These are phyloP conservation scores for Lepidochrysops patricia DNA, from an alignment of 2,888 invertebrate species.

Conservation along the genomic window DNA sequence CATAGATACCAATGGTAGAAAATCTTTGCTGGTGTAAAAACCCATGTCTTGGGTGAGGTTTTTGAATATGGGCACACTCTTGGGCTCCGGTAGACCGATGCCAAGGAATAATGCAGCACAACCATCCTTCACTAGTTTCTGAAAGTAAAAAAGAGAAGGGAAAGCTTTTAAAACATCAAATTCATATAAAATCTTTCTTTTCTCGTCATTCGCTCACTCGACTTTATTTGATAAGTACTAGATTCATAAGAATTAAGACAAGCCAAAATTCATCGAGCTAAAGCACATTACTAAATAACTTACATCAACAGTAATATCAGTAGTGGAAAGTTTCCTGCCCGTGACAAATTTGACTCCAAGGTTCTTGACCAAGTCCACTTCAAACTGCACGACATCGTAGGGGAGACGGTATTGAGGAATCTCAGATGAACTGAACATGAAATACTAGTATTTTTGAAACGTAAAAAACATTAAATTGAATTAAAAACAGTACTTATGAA, in stretches of 20 bases:
- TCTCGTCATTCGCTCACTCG: too few relatives aligned
- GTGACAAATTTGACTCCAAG: constrained; percentile 91
- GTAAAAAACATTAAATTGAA: constrained; percentile 6
- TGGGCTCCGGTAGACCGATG: constrained; percentile 93
- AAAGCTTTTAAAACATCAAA: not conserved
- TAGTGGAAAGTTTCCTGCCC: constrained; percentile 79
- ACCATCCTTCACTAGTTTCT: constrained; percentile 79
- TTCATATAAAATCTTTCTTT: too few relatives aligned
- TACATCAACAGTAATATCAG: constrained; percentile 83
- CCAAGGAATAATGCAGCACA: constrained; percentile 88
- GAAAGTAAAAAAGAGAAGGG: constrained; percentile 11
- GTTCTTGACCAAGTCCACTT: constrained; percentile 92
- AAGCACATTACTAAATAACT: constrained; percentile 33
- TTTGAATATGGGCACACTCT: constrained; percentile 83
- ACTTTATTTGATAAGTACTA: too few relatives aligned
- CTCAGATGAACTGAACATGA: constrained; percentile 85
- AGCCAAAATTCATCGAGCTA: too few relatives aligned
- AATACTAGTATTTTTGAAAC: too few relatives aligned
- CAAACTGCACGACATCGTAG: constrained; percentile 92
- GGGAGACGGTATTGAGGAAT: constrained; percentile 98
- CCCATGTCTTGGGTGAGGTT: constrained; percentile 85
- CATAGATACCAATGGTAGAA: constrained; percentile 89
- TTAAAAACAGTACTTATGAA: too few relatives aligned
- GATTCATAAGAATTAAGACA: too few relatives aligned
- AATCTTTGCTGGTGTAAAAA: constrained; percentile 96